phyloP scores from a whole-genome alignment of 1,140 invertebrate genomes.

The Globodera ellingtonae region DNA sequence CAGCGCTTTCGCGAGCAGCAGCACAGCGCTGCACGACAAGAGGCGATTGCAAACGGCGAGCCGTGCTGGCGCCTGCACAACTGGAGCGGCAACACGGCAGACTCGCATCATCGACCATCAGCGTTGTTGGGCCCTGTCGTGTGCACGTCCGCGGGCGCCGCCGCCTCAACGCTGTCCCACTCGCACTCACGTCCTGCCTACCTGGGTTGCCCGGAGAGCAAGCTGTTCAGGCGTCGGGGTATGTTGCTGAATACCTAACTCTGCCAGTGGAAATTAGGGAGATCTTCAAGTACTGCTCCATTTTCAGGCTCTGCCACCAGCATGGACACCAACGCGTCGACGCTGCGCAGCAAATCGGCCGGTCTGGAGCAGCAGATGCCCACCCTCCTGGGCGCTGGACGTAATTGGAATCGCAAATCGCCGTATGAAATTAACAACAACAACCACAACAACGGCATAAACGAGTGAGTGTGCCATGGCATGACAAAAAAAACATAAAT shows the following conservation, averaged over 20 bases:
- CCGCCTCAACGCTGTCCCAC: neutral
- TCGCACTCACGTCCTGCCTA: slow-evolving; percentile 2
- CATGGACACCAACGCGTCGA: neutral
- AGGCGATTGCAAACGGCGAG: neutral
- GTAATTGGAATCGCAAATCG: neutral
- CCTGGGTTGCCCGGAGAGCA: neutral
- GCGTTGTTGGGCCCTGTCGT: neutral
- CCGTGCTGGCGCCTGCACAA: neutral
- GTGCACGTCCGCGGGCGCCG: neutral
- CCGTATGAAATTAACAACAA: neutral
- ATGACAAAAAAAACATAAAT: neutral
- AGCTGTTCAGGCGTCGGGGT: slow-evolving; percentile 5
- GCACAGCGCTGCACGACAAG: neutral
- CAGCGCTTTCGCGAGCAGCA: slow-evolving; percentile 14
- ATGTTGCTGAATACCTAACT: neutral
- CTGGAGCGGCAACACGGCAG: neutral
- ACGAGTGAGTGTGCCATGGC: neutral
- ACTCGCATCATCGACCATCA: neutral
- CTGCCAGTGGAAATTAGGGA: no score
- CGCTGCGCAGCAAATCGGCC: slow-evolving; percentile 1
- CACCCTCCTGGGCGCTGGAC: neutral
- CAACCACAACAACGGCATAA: neutral
- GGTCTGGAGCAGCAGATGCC: neutral
- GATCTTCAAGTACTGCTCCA: neutral
- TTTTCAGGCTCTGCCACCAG: neutral